Conservation (phyloP, 2,797 vertebrate species). For the Schizothorax lantsangensis region DNA sequence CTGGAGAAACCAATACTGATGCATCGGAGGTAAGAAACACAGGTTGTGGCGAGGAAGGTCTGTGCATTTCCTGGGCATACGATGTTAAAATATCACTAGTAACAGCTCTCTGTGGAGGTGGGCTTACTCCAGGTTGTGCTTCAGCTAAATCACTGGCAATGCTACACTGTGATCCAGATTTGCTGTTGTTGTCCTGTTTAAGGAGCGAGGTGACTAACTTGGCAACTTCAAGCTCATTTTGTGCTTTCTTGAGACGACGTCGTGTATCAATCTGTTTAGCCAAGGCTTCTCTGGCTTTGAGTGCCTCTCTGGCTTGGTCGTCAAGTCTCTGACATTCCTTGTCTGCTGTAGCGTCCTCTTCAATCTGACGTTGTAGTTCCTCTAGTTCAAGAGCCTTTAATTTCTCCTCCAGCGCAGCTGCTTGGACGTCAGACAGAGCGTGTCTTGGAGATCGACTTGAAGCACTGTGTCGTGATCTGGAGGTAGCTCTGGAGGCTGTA, state of each 20-base stretch:
- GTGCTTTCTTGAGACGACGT: background rate
- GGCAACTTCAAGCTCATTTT: background rate
- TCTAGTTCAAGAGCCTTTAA: background rate
- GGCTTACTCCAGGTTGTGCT: background rate
- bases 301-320: conserved; percentile 3
- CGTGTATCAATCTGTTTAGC: background rate
- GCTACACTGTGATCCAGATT: background rate
- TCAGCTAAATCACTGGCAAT: background rate
- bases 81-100: background rate
- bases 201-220: background rate
- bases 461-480: background rate
- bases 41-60: background rate
- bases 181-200: background rate
- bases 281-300: conserved; percentile 10
- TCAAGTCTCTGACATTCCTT: conserved; percentile 4
- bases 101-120: background rate
- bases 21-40: background rate
- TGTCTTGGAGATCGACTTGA: background rate
- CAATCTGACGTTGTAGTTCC: background rate
- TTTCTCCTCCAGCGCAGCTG: background rate
- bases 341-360: background rate
- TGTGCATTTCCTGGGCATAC: background rate
- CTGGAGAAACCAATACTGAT: background rate
- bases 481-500: background rate
- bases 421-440: background rate